These are phyloP conservation scores for Neomorphus geoffroyi DNA, from an alignment of 2,797 vertebrate species.

Conservation along the genomic window DNA sequence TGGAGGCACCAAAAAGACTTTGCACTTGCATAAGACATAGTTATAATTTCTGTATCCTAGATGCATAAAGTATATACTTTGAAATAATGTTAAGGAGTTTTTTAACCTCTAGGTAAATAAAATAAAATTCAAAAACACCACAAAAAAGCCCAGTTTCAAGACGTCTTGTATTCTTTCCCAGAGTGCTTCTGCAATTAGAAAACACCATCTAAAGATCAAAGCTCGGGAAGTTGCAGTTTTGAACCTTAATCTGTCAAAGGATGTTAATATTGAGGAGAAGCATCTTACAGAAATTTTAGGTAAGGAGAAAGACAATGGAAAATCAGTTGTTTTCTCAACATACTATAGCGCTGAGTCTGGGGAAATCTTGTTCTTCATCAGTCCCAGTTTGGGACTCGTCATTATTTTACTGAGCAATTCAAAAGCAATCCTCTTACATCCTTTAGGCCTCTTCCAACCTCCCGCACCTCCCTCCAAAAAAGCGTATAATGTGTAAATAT, in stretches of 20 bases:
- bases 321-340: neutral
- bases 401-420: neutral
- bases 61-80: neutral
- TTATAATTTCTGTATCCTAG: neutral
- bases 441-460: neutral
- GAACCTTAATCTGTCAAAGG: neutral
- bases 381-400: neutral
- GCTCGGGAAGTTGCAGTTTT: neutral
- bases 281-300: neutral
- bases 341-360: neutral
- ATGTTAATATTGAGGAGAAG: neutral
- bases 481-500: neutral
- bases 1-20: neutral
- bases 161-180: neutral
- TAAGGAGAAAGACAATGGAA: neutral
- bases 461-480: neutral
- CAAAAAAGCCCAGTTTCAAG: fast-evolving
- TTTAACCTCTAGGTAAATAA: neutral
- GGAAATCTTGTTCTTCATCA: neutral
- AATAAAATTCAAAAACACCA: neutral
- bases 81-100: neutral
- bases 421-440: neutral
- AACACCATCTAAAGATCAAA: neutral
- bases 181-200: neutral
- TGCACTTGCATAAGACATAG: neutral